Evolutionary conservation across 1,140 invertebrate genomes (phyloP), one percentile per base, ranked within the genome.

Genomic region (Diuraphis noxia): DNA sequence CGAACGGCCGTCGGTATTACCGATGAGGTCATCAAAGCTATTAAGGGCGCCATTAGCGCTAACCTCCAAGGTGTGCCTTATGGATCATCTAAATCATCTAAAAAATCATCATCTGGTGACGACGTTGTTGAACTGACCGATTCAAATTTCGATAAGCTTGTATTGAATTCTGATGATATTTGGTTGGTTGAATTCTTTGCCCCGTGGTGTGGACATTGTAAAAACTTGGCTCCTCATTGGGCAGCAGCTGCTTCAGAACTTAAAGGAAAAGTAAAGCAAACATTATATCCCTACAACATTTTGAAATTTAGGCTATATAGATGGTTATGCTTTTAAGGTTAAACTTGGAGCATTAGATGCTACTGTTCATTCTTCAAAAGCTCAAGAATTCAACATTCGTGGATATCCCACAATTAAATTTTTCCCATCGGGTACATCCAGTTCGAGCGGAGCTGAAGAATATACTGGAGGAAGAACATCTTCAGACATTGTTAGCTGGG

Each of bases 351-450:
- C 98, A 72, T 93, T 99, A 0, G 99, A 99, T 95, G 99, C 99
- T 1, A 99, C 99, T 23, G 97, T 97, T 0, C 96, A 99, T 94
- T 96, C 96, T 92, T 93, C 94, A 9, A 98, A 97, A 94, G 97
- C 97, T 1, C 94, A 95, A 91, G 94, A 96, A 93, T 98, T 97
- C 93, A 95, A 95, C 92, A 96, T 99, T 56, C 96, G 96, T 93
- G 99, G 99, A 0, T 99, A 98, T 94, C 99, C 99, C 21, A 99
- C 99, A 19, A 99, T 99, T 92, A 99, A 99, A 94, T 96, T 96
- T 93, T 99, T 99, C 95, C 95, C 96, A 2, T 95, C 96, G 49
- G 98, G 98, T 90, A 96, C 96, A 92, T 98, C 98, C 94, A 92
- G 92, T 85, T 93, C 94, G 0, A 95, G 95, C 92, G 96, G 96